These are phyloP conservation scores for Sycon ciliatum DNA, from an alignment of 37 sponge, comb jelly and placozoan species.

Conservation along the genomic window DNA sequence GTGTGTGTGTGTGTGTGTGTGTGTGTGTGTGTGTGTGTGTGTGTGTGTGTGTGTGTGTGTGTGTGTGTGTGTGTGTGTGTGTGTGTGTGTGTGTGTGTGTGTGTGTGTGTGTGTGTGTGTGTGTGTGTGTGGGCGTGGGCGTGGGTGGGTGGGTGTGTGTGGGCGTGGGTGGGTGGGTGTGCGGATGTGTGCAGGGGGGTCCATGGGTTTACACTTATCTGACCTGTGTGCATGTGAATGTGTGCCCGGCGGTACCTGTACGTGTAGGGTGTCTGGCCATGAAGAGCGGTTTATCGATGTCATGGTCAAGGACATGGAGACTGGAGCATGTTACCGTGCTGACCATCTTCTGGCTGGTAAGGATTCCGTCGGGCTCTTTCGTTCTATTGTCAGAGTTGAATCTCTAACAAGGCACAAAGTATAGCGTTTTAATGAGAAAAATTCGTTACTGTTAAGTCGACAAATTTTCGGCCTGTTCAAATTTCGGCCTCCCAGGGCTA, in stretches of 20 bases:
- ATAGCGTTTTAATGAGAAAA: no score
- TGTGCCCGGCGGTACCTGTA: neutral
- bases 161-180: no score
- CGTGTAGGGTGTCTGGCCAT: constrained; percentile 76
- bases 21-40: constrained; percentile 5
- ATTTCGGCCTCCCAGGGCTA: no score
- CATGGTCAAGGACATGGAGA: constrained; percentile 88
- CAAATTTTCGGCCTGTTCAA: no score
- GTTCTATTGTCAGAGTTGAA: no score
- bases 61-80: constrained; percentile 5
- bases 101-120: constrained; percentile 5
- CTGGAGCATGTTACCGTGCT: constrained; percentile 89
- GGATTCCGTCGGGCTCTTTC: neutral
- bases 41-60: constrained; percentile 5
- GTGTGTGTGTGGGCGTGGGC: neutral
- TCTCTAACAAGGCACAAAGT: no score
- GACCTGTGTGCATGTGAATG: neutral
- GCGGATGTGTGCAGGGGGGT: no score
- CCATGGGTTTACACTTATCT: neutral
- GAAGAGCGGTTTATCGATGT: constrained; percentile 83
- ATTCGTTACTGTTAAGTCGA: no score
- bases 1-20: constrained; percentile 5
- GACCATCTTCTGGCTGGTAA: constrained; percentile 70
- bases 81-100: constrained; percentile 5
- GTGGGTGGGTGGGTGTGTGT: neutral